Evolutionary conservation across 2,888 invertebrate species (phyloP).

Genomic region (Drosophila cognata): DNA sequence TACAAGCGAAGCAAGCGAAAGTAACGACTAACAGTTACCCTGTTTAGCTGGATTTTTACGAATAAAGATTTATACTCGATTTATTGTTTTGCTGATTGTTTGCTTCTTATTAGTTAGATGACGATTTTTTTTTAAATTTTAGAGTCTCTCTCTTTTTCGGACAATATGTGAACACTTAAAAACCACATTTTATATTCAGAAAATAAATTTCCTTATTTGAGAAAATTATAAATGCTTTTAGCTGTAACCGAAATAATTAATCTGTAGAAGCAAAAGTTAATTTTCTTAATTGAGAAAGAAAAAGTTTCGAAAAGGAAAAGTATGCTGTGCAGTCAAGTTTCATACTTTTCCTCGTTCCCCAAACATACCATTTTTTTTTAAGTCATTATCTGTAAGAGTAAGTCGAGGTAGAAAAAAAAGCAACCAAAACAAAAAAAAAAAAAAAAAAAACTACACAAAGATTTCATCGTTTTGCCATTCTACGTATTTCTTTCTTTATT

Average conservation of each 20-base stretch:
- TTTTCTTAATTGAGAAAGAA: background rate
- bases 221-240: background rate
- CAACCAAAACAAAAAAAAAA: background rate
- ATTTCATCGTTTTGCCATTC: constrained; percentile 55
- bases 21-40: constrained; percentile 16
- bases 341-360: background rate
- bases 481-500: constrained; percentile 12
- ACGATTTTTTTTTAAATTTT: too few species aligned
- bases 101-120: background rate
- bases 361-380: background rate
- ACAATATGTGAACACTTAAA: background rate
- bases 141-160: background rate
- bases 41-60: background rate
- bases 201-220: background rate
- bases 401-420: background rate
- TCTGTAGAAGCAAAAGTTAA: background rate
- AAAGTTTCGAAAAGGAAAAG: background rate
- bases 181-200: background rate
- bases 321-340: background rate
- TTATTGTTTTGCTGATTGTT: too few species aligned
- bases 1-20: background rate
- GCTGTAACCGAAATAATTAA: background rate
- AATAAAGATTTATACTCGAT: background rate
- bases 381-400: constrained; percentile 1
- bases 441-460: constrained; percentile 25